Evolutionary conservation across 2,797 vertebrate species (phyloP), one percentile per base, ranked within the genome.

Genomic region (Taenioides sp.): DNA sequence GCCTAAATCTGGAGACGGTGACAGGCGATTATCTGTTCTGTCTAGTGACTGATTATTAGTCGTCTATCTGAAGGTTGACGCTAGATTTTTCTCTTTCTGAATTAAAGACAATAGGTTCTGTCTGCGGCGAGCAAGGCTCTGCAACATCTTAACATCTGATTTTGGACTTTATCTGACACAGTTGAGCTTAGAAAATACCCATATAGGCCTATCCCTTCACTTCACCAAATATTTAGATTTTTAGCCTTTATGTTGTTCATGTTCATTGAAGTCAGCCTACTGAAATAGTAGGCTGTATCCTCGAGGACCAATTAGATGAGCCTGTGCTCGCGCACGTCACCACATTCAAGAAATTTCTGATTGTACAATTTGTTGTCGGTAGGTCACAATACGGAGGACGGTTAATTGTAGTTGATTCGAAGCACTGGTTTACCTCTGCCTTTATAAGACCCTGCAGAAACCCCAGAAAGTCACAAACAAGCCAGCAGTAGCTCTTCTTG

Each of bases 241-340:
- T 4, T 16, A 47, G 3, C 12, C 43, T 22, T 11, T 10, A 4
- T 3, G n/a, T 10, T 23, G n/a, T 23, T 9, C 20, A 22, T 54
- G 6, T 9, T 22, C n/a, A 54, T 10, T 22, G 20, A 16, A 40
- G 34, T 40, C 6, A 40, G 43, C 55, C 73, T 43, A 14, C 11
- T 80, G 78, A 67, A 70, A 80, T 0, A 72, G 66, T 16, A 17
- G 43, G 43, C 43, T 47, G 43, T 47, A 47, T 47, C 14, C 43
- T 47, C 12, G 43, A 47, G 43, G 43, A 16, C 84, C 85, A 85
- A 90, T 90, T 81, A 86, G 20, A 77, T 25, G 55, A 5, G 11
- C 40, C 16, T 18, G 0, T 9, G 0, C 10, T 3, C 0, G 1
- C 0, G 0, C 3, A 64, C 84, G 86, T 83, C 76, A 86, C 64